Evolutionary conservation across 2,888 invertebrate genomes (phyloP).

Genomic region (Mesorhabditis sp.): DNA sequence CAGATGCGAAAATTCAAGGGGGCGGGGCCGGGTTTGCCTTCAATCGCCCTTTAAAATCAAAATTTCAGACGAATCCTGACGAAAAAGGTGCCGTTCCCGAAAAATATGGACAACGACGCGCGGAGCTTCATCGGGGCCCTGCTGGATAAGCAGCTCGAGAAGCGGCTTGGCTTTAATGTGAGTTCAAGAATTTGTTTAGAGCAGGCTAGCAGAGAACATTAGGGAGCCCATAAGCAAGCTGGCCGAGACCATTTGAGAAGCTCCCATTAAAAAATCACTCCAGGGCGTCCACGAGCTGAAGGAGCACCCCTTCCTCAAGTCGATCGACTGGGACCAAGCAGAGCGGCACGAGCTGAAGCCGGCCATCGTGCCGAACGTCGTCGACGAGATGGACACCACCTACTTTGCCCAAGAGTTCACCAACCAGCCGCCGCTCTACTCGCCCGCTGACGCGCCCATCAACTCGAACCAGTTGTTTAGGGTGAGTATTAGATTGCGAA

Average conservation of each 20-base stretch:
- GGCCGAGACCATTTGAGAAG: no score
- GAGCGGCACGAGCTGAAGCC: slow-evolving; percentile 75
- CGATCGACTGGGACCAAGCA: slow-evolving; percentile 78
- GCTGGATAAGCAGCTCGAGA: slow-evolving; percentile 82
- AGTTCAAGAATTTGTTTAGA: slow-evolving; percentile 69
- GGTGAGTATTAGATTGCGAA: slow-evolving; percentile 79
- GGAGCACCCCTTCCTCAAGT: slow-evolving; percentile 59
- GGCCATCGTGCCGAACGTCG: slow-evolving; percentile 83
- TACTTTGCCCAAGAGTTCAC: slow-evolving; percentile 97
- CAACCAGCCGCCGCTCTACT: slow-evolving; percentile 82
- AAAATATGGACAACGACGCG: slow-evolving; percentile 71
- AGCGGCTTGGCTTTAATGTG: slow-evolving; percentile 81
- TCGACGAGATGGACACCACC: slow-evolving; percentile 77
- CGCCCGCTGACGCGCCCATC: slow-evolving; percentile 81
- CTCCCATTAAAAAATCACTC: neutral
- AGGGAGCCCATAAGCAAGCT: no score
- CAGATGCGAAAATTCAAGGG: no score
- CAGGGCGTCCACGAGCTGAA: neutral
- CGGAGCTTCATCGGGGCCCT: slow-evolving; percentile 78
- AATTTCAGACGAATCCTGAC: slow-evolving; percentile 74
- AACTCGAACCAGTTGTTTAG: slow-evolving; percentile 42
- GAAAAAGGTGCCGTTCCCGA: slow-evolving; percentile 83
- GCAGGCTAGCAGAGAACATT: no score
- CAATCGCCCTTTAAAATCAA: neutral
- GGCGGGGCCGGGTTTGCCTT: no score